A percentile compares a stretch with the other conserved stretches of the same genome.
Evolutionary conservation across 2,113 vertebrate species (phyloP).

Genomic region (Eidolon helvum): DNA sequence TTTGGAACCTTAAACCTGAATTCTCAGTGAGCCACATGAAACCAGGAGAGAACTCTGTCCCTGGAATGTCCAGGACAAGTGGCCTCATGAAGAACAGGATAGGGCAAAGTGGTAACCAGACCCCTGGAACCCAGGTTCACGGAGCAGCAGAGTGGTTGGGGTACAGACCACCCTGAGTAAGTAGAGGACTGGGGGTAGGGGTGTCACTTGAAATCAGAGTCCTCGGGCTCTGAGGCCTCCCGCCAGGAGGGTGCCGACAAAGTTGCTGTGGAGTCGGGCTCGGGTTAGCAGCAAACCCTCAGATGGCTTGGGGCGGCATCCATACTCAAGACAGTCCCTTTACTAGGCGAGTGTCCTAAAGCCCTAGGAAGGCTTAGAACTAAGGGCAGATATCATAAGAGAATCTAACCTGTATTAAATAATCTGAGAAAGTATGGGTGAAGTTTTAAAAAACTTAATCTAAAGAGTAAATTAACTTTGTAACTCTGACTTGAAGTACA

Average conservation of each 20-base stretch:
- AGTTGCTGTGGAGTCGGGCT: neutral
- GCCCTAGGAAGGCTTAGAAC: neutral
- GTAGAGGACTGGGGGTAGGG: neutral
- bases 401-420: neutral
- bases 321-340: neutral
- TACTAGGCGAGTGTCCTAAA: neutral
- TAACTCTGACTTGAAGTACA: neutral
- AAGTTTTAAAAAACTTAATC: neutral
- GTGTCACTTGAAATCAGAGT: neutral
- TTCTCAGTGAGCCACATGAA: neutral
- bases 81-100: neutral
- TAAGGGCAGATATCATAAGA: neutral
- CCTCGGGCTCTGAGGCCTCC: neutral
- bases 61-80: accelerated
- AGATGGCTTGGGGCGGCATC: neutral
- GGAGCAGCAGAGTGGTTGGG: neutral
- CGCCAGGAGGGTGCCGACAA: neutral
- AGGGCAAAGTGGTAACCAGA: neutral
- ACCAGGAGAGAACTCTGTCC: neutral
- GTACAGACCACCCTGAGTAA: neutral
- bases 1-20: neutral
- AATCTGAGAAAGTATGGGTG: neutral
- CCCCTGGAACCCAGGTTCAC: no score
- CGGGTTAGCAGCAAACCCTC: accelerated
- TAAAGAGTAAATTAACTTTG: neutral